Evolutionary conservation across 2,113 vertebrate genomes (phyloP), one percentile per base, ranked within the genome.

Genomic region (Oryzias melastigma): DNA sequence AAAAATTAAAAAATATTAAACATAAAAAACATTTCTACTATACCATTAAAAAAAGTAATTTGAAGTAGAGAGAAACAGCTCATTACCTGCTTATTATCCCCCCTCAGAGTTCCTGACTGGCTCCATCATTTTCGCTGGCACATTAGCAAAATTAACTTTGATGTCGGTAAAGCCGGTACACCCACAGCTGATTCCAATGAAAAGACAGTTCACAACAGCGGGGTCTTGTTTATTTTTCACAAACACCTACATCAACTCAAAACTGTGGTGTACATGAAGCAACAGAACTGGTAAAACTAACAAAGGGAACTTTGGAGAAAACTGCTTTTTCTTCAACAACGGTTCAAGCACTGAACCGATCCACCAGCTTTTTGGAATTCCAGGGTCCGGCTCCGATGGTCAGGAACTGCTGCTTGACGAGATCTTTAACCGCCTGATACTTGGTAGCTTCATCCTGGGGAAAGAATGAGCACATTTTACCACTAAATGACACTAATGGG

Each of bases 341-440:
- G 5, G 35, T 61, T 85, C 54, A 86, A 22, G 19, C 0, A 1
- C 63, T 75, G 27, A 88, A 88, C 47, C 65, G 65, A 57, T 90
- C 82, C 78, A 88, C 88, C 41, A 86, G 57, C 27, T 69, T 75
- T 43, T 90, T 90, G 1, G 85, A 71, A 12, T 56, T 74, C 85
- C 86, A 88, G 3, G 60, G 22, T 16, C 88, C 88, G 0, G 73
- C 80, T 0, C 62, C 8, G 64, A 49, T 54, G 14, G 16, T 67
- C 55, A 56, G 43, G 58, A 88, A 75, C 45, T 67, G 62, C 2
- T 81, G 44, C 41, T 75, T 84, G 62, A 88, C 55, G 40, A 86
- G 52, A 14, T 79, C 63, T 65, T 88, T 88, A 19, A 77, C 83
- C 0, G 24, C 68, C 65, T 90, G 88, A 63, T 90, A 87, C 18